Evolutionary conservation across 2,888 invertebrate genomes (phyloP), one percentile per base, ranked within the genome.

Genomic region (Rhagonycha lutea): DNA sequence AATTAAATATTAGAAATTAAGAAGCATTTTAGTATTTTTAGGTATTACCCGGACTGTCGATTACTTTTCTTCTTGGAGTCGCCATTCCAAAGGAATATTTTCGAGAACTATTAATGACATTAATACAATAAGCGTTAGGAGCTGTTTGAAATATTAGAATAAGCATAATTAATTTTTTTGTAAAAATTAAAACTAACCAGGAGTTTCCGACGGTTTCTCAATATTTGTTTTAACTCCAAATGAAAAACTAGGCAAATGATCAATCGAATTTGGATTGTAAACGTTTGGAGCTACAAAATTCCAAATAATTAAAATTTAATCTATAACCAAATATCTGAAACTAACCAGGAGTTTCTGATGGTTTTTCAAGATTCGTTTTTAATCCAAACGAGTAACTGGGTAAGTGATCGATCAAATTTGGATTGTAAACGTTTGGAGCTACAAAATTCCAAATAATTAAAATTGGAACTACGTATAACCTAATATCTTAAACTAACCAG

Each of bases 391-490:
- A 92, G 84, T 91, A 94, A 82, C 90, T 93, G 77, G 92, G 90
- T 70, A 92, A 90, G 79, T 89, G 89, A 80, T 91, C 91, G 80
- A 92, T 90, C 80, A 92, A 92, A 83, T 92, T 91, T 5, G 94
- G 92, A 85, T 93, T 91, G 86, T 95, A 96, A 86, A 94, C 94
- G 32, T 95, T 95, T 0, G 96, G 96, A 61, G 61, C 61, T 61
- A 23, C 61, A 61, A 60, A 61, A 70, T n/a, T 14, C 12, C 61
- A 12, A 14, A 61, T 4, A 10, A 12, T 61, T 47, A 47, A 10
- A 10, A 47, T 12, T 12, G 8, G 61, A 12, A 5, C 9, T 61
- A 47, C n/a, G 10, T 47, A n/a, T 47, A 47, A 47, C 8, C 12
- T 29, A 12, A 29, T 14, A 70, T 14, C 9, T 18, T 1, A 18